Evolutionary conservation across 2,113 vertebrate species (phyloP), one percentile per base, ranked within the genome.

Genomic region (Pelodiscus sinensis): DNA sequence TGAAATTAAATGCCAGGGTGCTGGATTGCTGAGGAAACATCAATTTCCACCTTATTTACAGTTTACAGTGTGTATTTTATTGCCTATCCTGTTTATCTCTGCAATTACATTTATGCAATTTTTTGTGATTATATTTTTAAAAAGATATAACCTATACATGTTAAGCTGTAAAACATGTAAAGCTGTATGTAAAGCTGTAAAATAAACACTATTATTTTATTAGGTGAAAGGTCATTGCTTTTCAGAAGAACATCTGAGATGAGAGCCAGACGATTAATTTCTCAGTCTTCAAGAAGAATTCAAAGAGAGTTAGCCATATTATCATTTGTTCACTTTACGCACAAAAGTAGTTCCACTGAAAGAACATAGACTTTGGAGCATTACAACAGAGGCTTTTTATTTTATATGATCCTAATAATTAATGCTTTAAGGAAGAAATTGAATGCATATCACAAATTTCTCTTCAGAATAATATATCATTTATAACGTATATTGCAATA

Each of bases 381-480:
- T 1, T 84, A 2, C 2, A 54, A 1, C 1, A n/a, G 9, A 1
- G 1, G 22, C 16, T 81, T 83, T 55, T 0, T 13, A 4, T 6
- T 31, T 60, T 55, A 83, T 83, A n/a, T 51, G 3, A 1, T 5
- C 56, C 8, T 35, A 52, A 27, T 16, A 84, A 2, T 71, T 78
- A n/a, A 68, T 13, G 6, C 75, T 50, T 2, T 22, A 52, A n/a
- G n/a, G 9, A 57, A 51, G 27, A 25, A 50, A 54, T 13, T 18
- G 0, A 60, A 79, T 50, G 38, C 25, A 14, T 10, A 24, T 77
- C 50, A 0, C 29, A 79, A 13, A 25, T 44, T 55, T 75, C 78
- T 92, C 44, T 79, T 68, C 21, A 50, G 2, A 58, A 18, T 35
- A 31, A 2, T 31, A 4, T 52, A 29, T 55, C 81, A 62, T 79